Base-by-base conservation (phyloP, 2,888 invertebrate genomes). In the Bimastos eiseni region DNA sequence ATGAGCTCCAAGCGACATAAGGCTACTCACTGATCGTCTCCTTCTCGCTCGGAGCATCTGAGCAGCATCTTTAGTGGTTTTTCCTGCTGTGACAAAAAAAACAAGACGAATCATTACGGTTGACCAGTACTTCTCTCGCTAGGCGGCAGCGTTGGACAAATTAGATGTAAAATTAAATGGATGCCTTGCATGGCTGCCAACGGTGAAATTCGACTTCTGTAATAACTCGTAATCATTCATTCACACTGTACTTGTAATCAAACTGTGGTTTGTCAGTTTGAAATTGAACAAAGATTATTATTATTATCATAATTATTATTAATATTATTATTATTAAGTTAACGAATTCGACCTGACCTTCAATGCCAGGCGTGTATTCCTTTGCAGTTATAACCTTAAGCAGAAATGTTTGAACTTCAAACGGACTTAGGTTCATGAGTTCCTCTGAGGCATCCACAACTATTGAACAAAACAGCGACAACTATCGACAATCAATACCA, bases 341-440 rank as follows among this genome's bases (percentile, higher is more conserved):
- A 70, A 70, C 30, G 70, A 70, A 55, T 19, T 44, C 44, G 19
- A 44, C 17, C 44, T 36, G 15, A 36, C 86, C 86, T 86, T 37
- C 86, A 36, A 19, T 24, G 37, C 21, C 86, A 6, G 37, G 37
- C 19, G 36, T 34, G 36, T 86, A 15, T 24, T 86, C 86, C 24
- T 86, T 86, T 21, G 86, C 86, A 0, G 24, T 34, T 6, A 86
- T 86, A 8, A 86, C 17, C 34, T 86, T 86, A 34, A 19, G 34
- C 0, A 86, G 86, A 24, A 86, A 86, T 36, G 37, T 86, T 33
- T 86, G 86, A 34, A 86, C 36, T 86, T 86, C 86, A 86, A 36
- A 86, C 4, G 86, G 86, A 86, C 86, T 86, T 19, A 86, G 86
- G 86, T 86, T 86, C 86, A 86, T 86, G 21, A 86, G 86, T 17